These are phyloP conservation scores for Ametastegia equiseti DNA, from an alignment of 2,888 invertebrate genomes.

Conservation along the genomic window DNA sequence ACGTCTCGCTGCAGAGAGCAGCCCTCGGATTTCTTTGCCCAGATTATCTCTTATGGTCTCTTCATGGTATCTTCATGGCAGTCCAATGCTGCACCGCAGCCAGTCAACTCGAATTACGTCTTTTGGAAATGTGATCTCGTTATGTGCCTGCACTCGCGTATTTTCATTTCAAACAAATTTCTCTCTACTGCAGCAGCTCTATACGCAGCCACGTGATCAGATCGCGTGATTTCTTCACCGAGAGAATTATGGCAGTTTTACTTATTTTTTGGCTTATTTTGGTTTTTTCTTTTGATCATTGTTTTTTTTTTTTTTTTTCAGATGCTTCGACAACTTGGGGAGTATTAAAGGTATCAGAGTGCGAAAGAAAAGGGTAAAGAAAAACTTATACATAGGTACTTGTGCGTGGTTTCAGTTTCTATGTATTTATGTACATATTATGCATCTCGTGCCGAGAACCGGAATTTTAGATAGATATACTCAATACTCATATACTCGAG, in stretches of 20 bases:
- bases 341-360: too few species aligned
- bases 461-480: neutral
- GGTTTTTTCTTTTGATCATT: neutral
- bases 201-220: neutral
- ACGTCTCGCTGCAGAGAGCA: neutral
- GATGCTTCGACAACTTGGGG: neutral
- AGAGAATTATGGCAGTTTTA: neutral
- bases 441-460: neutral
- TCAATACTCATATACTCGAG: too few species aligned
- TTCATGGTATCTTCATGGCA: neutral
- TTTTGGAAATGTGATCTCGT: slow-evolving; percentile 45
- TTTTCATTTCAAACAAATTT: slow-evolving; percentile 45
- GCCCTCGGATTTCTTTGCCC: neutral
- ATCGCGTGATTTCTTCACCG: neutral
- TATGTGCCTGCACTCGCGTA: slow-evolving; percentile 38
- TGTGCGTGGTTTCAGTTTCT: neutral
- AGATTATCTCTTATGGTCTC: neutral
- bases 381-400: neutral
- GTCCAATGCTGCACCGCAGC: slow-evolving; percentile 27
- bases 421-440: too few species aligned
- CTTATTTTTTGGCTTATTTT: too few species aligned
- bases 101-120: slow-evolving; percentile 47
- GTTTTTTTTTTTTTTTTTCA: neutral
- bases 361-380: neutral
- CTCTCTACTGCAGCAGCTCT: neutral